Conservation (phyloP, 2,888 invertebrate species). For the Sinopyrophorus schimmeli region DNA sequence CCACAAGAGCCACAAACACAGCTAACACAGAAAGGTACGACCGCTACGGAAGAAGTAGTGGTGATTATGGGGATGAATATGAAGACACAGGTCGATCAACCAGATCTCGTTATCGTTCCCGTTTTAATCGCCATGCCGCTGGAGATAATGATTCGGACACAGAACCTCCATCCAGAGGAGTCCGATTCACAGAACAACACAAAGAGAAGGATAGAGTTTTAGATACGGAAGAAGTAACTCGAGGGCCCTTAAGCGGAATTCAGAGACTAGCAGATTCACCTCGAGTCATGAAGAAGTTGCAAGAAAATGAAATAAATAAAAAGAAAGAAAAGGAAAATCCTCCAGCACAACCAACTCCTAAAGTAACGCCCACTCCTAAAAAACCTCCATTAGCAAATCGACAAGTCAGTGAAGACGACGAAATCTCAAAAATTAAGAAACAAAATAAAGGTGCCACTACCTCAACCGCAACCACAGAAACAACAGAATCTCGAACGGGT, state of each 20-base stretch:
- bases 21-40: slow-evolving; percentile 42
- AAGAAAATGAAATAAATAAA: slow-evolving; percentile 73
- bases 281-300: slow-evolving; percentile 84
- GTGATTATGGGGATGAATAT: slow-evolving; percentile 71
- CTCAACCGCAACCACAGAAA: slow-evolving; percentile 56
- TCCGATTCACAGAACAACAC: slow-evolving; percentile 67
- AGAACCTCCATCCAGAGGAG: slow-evolving; percentile 64
- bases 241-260: slow-evolving; percentile 85
- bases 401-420: slow-evolving; percentile 88
- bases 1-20: slow-evolving; percentile 54
- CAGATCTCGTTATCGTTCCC: slow-evolving; percentile 71
- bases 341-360: slow-evolving; percentile 60
- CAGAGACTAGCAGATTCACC: slow-evolving; percentile 85
- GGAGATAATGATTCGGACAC: slow-evolving; percentile 78
- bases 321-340: slow-evolving; percentile 75
- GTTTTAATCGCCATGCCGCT: slow-evolving; percentile 58
- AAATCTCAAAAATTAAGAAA: slow-evolving; percentile 83
- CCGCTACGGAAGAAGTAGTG: slow-evolving; percentile 55
- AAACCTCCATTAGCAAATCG: slow-evolving; percentile 67
- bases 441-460: slow-evolving; percentile 77
- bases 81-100: slow-evolving; percentile 66
- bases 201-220: slow-evolving; percentile 74
- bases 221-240: slow-evolving; percentile 88
- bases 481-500: slow-evolving; percentile 57
- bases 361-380: slow-evolving; percentile 56